These are phyloP conservation scores for Ctenoplectra terminalis DNA, from an alignment of 1,140 invertebrate species.

Conservation along the genomic window DNA sequence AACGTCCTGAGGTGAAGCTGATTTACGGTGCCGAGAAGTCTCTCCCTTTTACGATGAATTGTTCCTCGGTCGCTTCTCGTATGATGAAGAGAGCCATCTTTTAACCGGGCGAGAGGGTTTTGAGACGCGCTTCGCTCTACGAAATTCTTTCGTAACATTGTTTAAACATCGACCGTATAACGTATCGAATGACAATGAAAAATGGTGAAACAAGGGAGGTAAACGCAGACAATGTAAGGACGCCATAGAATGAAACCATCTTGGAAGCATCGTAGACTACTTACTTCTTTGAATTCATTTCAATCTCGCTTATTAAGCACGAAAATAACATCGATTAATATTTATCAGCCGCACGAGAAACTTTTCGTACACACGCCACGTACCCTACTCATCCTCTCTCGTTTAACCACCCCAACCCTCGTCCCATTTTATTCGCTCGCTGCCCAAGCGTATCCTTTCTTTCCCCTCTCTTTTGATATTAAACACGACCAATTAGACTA, in stretches of 20 bases:
- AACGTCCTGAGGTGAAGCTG: conserved; percentile 55
- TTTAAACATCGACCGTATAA: neutral
- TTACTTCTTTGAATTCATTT: neutral
- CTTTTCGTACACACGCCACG: neutral
- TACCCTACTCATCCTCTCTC: neutral
- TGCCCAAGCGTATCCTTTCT: conserved; percentile 1
- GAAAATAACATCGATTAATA: conserved; percentile 11
- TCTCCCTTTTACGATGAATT: conserved; percentile 32
- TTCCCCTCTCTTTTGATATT: neutral
- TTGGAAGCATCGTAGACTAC: too few relatives aligned
- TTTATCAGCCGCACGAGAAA: conserved; percentile 13
- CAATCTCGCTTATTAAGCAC: conserved; percentile 27
- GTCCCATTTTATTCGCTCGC: conserved; percentile 34
- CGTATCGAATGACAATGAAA: neutral
- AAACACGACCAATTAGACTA: conserved; percentile 49
- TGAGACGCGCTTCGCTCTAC: neutral
- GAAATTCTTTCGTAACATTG: neutral
- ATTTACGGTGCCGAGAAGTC: conserved; percentile 60
- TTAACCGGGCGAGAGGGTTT: neutral
- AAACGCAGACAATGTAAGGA: too few relatives aligned
- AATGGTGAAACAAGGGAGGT: too few relatives aligned
- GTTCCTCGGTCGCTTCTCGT: neutral
- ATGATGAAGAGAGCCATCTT: neutral
- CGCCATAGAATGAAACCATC: too few relatives aligned
- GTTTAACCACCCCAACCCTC: too few relatives aligned